Evolutionary conservation across 2,113 vertebrate species (phyloP).

Genomic region (Eulemur macaco): DNA sequence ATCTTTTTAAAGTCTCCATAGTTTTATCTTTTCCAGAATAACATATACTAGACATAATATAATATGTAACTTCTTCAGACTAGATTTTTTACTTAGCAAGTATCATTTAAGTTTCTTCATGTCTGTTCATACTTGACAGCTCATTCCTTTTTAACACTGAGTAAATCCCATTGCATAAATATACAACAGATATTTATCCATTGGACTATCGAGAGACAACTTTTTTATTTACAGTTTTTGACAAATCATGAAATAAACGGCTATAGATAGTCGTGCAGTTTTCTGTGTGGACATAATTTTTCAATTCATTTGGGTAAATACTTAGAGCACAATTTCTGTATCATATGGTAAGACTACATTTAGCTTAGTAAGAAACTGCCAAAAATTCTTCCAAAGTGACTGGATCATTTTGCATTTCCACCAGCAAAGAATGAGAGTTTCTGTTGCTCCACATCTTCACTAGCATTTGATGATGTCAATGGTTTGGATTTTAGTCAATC

Average conservation of each 20-base stretch:
- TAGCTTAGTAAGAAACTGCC: neutral
- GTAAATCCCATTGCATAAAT: neutral
- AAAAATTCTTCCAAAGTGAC: neutral
- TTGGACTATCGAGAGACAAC: neutral
- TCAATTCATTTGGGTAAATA: neutral
- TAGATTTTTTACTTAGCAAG: neutral
- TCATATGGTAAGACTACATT: neutral
- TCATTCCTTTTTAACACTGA: neutral
- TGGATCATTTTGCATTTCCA: neutral
- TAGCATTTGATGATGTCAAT: neutral
- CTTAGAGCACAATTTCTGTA: neutral
- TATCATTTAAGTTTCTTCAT: neutral
- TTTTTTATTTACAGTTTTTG: neutral
- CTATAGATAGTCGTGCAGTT: neutral
- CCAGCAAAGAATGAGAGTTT: neutral
- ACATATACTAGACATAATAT: neutral
- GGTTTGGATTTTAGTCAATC: neutral
- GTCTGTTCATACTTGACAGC: neutral
- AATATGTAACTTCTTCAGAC: neutral
- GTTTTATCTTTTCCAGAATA: neutral
- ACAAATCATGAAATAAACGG: neutral
- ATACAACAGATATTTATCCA: neutral
- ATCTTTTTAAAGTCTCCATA: neutral
- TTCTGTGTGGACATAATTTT: neutral
- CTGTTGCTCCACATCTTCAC: neutral